phyloP scores from a whole-genome alignment of 2,797 vertebrate genomes.

The Hypotaenidia philippensis region DNA sequence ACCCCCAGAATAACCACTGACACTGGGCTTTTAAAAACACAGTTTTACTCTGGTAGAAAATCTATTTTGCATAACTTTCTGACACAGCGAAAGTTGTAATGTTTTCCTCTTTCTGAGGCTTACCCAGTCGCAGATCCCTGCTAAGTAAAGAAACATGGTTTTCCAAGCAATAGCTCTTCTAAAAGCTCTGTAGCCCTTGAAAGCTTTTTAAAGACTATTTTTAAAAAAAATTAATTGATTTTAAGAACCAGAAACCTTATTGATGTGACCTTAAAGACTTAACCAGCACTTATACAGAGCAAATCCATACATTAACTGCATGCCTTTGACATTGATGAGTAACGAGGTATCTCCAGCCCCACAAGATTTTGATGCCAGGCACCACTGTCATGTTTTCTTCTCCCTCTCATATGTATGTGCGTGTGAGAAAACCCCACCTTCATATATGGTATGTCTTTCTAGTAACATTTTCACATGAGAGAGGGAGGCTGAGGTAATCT shows the following conservation, averaged over 20 bases:
- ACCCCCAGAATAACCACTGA: neutral
- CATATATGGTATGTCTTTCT: constrained; percentile 41
- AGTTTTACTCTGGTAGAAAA: neutral
- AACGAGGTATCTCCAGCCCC: constrained; percentile 16
- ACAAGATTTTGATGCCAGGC: constrained; percentile 16
- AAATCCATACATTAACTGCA: neutral
- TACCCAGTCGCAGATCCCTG: neutral
- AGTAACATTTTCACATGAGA: constrained; percentile 47
- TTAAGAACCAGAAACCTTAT: constrained; percentile 2
- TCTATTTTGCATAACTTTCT: neutral
- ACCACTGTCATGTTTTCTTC: constrained; percentile 26
- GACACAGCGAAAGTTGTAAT: neutral
- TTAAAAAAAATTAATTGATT: neutral
- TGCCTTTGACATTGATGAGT: neutral
- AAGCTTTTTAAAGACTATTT: neutral
- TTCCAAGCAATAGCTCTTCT: neutral
- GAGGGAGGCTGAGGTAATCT: constrained; percentile 63
- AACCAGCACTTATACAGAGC: neutral
- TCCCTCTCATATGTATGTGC: constrained; percentile 22
- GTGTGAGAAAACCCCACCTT: constrained; percentile 66
- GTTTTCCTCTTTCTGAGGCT: neutral
- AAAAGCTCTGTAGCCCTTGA: neutral
- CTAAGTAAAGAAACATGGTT: neutral
- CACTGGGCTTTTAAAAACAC: neutral
- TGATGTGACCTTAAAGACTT: neutral